Evolutionary conservation across 2,888 invertebrate genomes (phyloP).

Genomic region (Pseudococcus jackbeardsleyi): DNA sequence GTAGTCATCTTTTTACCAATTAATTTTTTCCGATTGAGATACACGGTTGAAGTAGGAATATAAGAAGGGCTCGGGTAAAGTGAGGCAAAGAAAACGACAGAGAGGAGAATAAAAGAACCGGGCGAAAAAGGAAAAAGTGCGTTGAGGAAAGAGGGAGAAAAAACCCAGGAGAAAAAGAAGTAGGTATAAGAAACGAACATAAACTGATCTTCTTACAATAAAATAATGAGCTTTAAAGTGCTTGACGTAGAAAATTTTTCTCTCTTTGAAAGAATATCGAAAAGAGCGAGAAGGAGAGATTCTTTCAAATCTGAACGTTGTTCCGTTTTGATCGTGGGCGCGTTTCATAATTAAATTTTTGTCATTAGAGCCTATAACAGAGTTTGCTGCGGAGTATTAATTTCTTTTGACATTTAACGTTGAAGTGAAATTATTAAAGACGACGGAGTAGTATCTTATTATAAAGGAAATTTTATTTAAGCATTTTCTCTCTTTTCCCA

Average conservation of each 20-base stretch:
- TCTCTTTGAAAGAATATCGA: constrained; percentile 34
- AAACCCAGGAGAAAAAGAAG: not conserved
- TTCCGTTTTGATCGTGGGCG: constrained; percentile 60
- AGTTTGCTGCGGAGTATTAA: constrained; percentile 60
- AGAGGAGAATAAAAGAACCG: not conserved
- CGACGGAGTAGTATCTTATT: constrained; percentile 51
- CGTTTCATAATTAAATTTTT: constrained; percentile 63
- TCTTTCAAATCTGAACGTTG: constrained; percentile 51
- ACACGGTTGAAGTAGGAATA: not conserved
- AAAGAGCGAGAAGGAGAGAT: constrained; percentile 5
- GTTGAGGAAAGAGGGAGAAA: not conserved
- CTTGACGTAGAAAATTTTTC: constrained; percentile 31
- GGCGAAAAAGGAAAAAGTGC: not conserved
- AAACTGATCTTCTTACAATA: constrained; percentile 43
- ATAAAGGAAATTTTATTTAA: constrained; percentile 57
- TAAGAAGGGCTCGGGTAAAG: not conserved
- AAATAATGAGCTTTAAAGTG: constrained; percentile 36
- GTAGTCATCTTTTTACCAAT: constrained; percentile 22
- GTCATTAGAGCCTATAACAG: constrained; percentile 59
- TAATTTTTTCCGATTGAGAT: constrained; percentile 9
- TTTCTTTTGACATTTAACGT: constrained; percentile 63
- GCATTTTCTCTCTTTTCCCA: constrained; percentile 32
- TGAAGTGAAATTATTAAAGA: constrained; percentile 60
- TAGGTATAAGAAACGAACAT: constrained; percentile 6
- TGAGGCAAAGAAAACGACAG: not conserved